phyloP scores from a whole-genome alignment of 2,113 vertebrate genomes.

The Chlamydotis undulata region DNA sequence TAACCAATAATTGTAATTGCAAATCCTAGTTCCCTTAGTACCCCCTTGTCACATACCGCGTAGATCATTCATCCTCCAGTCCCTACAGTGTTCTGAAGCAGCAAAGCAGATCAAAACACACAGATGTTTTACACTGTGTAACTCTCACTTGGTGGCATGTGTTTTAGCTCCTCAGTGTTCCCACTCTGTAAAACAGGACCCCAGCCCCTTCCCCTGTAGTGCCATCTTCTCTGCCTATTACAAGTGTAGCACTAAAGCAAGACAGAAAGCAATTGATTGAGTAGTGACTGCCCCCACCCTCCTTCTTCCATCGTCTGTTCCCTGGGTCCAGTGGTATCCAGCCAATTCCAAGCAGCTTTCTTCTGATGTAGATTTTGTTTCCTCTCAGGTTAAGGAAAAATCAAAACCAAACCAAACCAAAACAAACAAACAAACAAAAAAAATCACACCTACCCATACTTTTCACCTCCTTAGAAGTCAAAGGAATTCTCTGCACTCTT shows the following conservation, averaged over 20 bases:
- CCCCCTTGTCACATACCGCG: fast-evolving
- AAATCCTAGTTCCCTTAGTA: background rate
- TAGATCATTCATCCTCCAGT: background rate
- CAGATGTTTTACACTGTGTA: background rate
- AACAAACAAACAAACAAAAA: background rate
- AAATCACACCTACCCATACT: background rate
- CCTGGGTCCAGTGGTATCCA: conserved; percentile 17
- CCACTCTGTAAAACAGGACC: background rate
- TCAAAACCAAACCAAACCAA: background rate
- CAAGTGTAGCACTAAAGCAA: background rate
- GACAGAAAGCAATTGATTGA: background rate
- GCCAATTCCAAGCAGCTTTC: conserved; percentile 52
- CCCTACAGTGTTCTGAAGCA: background rate
- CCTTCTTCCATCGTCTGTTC: background rate
- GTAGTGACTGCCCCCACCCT: background rate
- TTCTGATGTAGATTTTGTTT: conserved; percentile 17
- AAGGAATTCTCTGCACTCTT: conserved; percentile 42
- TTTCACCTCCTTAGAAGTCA: conserved; percentile 54
- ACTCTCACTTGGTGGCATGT: background rate
- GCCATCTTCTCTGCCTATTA: background rate
- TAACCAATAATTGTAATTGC: background rate
- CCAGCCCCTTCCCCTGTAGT: background rate
- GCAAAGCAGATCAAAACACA: background rate
- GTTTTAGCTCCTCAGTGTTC: background rate
- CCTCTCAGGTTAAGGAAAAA: background rate